These are phyloP conservation scores for Tetragnatha versicolor DNA, from an alignment of 1,140 invertebrate genomes.

Conservation along the genomic window DNA sequence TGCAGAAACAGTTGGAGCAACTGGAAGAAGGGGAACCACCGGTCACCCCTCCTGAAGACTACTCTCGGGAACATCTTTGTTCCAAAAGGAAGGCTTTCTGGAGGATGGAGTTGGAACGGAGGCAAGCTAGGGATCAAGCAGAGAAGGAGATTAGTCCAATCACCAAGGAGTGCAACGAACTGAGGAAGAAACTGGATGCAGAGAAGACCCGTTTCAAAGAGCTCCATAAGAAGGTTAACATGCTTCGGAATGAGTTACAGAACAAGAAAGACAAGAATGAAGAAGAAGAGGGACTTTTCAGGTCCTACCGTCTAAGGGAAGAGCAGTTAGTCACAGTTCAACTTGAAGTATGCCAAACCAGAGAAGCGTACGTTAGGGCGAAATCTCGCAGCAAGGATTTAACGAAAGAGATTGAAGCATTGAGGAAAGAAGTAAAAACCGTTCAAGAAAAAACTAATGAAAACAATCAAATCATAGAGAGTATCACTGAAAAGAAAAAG, in stretches of 20 bases:
- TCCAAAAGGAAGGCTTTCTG: background rate
- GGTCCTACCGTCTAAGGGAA: background rate
- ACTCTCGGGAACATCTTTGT: background rate
- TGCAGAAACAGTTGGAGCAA: background rate
- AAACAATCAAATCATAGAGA: background rate
- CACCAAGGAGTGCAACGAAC: background rate
- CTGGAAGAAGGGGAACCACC: background rate
- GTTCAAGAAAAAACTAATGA: background rate
- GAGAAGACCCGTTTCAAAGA: conserved; percentile 1
- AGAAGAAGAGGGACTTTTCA: background rate
- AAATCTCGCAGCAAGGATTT: background rate
- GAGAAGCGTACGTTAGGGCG: background rate
- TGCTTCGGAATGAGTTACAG: background rate
- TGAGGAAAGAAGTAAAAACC: background rate
- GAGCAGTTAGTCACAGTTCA: background rate
- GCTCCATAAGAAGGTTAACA: background rate
- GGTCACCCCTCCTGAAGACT: background rate
- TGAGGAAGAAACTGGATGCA: background rate
- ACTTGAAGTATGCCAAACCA: background rate
- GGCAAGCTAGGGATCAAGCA: background rate
- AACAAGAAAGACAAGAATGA: background rate
- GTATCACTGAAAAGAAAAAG: background rate
- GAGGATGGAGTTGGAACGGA: background rate
- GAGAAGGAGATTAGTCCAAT: conserved; percentile 1
- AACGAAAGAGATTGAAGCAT: background rate